A percentile compares a stretch with the other conserved stretches of the same genome.
These are phyloP conservation scores for Galaxias olidus DNA, from an alignment of 2,797 vertebrate species.

Conservation along the genomic window DNA sequence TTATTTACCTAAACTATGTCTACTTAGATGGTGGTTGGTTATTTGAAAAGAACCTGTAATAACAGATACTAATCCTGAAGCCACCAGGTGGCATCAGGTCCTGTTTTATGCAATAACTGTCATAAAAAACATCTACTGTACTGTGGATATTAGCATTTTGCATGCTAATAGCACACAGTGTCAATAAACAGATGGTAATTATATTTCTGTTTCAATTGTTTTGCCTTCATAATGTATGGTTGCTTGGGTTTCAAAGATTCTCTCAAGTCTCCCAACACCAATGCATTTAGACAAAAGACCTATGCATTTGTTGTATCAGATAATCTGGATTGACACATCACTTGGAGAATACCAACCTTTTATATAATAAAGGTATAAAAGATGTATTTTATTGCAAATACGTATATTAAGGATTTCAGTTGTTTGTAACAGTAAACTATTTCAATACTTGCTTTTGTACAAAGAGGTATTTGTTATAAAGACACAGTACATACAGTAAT, in stretches of 20 bases:
- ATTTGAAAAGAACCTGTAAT: not conserved
- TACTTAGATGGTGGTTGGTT: not conserved
- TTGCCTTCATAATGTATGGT: not conserved
- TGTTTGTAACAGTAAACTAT: constrained; percentile 59
- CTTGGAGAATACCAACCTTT: too few relatives aligned
- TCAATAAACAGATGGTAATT: constrained; percentile 36
- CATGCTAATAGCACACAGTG: constrained; percentile 14
- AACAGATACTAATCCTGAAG: not conserved
- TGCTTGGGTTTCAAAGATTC: too few relatives aligned
- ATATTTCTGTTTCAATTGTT: not conserved
- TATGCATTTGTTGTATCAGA: too few relatives aligned
- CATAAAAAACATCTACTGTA: constrained; percentile 3
- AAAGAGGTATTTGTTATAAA: constrained; percentile 76
- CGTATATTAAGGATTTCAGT: constrained; percentile 48
- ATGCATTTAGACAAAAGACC: too few relatives aligned
- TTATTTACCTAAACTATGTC: constrained; percentile 7
- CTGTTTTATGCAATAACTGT: constrained; percentile 15
- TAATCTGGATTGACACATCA: too few relatives aligned
- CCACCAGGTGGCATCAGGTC: constrained; percentile 55
- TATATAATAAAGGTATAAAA: too few relatives aligned
- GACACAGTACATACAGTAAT: constrained; percentile 69
- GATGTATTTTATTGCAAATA: constrained; percentile 60
- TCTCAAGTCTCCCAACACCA: too few relatives aligned
- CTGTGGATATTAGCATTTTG: constrained; percentile 12
- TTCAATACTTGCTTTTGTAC: constrained; percentile 63